A percentile compares a stretch with the other conserved stretches of the same genome.
phyloP scores from a whole-genome alignment of 2,888 invertebrate species.

The Tetanocera ferruginea region DNA sequence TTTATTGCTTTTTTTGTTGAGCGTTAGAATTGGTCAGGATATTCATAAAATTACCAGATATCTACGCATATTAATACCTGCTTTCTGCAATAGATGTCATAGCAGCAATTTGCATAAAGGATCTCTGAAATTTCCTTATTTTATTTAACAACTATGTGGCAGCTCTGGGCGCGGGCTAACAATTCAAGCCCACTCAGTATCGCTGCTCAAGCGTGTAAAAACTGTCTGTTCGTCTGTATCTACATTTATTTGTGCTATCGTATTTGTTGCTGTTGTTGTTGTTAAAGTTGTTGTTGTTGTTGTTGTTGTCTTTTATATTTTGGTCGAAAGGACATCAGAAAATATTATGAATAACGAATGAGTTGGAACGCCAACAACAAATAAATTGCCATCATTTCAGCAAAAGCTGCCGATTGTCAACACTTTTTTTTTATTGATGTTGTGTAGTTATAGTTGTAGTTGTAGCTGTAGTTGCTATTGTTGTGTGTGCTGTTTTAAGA shows the following conservation, averaged over 20 bases:
- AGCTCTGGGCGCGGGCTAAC: too few relatives aligned
- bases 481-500: not conserved
- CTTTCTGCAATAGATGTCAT: too few relatives aligned
- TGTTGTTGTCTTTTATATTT: constrained; percentile 11
- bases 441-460: not conserved
- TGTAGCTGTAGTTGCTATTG: not conserved
- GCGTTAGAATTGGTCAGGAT: too few relatives aligned
- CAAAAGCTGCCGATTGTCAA: constrained; percentile 27
- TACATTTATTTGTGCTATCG: not conserved
- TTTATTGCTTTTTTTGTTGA: too few relatives aligned
- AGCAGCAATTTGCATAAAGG: too few relatives aligned
- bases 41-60: too few relatives aligned
- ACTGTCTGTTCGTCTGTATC: not conserved
- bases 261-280: not conserved
- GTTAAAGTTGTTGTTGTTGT: not conserved
- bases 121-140: too few relatives aligned
- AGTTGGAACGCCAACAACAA: constrained; percentile 18
- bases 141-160: too few relatives aligned
- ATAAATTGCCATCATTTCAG: constrained; percentile 13
- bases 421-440: constrained; percentile 27
- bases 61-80: too few relatives aligned
- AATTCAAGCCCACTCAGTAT: too few relatives aligned
- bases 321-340: constrained; percentile 15
- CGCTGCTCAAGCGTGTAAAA: too few relatives aligned
- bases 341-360: constrained; percentile 31